Base-by-base conservation (phyloP, 92 coral and sea anemone genomes). In the Ricordea florida region DNA sequence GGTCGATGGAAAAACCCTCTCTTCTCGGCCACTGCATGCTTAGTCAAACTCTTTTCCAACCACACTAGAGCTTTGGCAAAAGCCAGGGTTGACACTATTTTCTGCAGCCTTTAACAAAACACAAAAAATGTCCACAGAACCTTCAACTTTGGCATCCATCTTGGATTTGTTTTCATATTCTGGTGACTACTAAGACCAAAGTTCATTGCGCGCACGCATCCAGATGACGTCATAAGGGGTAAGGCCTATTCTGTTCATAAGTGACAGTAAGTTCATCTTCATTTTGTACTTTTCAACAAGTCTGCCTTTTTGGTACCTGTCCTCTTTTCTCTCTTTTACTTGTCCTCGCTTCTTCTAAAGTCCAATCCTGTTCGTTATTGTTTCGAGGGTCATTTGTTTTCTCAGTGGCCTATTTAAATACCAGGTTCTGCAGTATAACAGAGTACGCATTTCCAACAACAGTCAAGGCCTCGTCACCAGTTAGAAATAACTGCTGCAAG, bases 401-500 rank as follows among this genome's bases (percentile, higher is more conserved):
- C 4, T 29, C 45, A 32, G 74, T 66, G 58, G 33, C 36, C 18
- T 50, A 37, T 56, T 44, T 66, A 25, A 24, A 77, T n/a, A 51
- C 14, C n/a, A 50, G 75, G 22, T 36, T 51, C 17, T 74, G 18
- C 34, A 50, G 60, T 4, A 82, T 73, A 27, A 40, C 53, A 10
- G 77, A 45, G 41, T 71, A 56, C 3, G 73, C 20, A 48, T 61
- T 71, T 20, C 52, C 61, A 43, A 79, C 45, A 56, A 68, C 56
- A 33, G 42, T 31, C 42, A 64, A 70, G 31, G 55, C 44, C 49
- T 80, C 80, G 5, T 48, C 45, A 21, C 71, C 56, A 24, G 86
- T 62, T 28, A 71, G 13, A 71, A 71, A 71, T 16, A 80, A 31
- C 59, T 80, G 74, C 25, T 80, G 74, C 47, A 80, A 70, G 30